These are phyloP conservation scores for Eupelmus urozonus DNA, from an alignment of 2,888 invertebrate genomes.

Conservation along the genomic window DNA sequence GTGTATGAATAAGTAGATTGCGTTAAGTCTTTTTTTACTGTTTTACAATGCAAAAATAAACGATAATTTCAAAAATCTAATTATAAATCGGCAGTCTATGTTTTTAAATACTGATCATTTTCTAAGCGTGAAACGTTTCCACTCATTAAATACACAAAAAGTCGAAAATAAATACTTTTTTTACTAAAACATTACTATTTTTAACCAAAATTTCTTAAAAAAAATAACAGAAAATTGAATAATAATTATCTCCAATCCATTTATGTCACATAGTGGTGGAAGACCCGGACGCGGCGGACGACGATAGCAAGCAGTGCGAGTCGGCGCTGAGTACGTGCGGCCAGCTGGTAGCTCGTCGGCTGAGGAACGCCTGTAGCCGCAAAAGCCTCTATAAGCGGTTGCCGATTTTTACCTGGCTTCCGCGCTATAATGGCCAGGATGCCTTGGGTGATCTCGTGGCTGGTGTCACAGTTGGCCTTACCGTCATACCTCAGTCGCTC, in stretches of 20 bases:
- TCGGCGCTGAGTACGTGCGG: slow-evolving; percentile 71
- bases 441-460: slow-evolving; percentile 93
- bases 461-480: slow-evolving; percentile 94
- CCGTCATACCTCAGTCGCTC: slow-evolving; percentile 94
- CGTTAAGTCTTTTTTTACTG: too few species aligned
- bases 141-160: too few species aligned
- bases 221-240: neutral
- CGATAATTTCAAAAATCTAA: too few species aligned
- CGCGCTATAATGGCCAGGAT: slow-evolving; percentile 85
- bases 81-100: too few species aligned
- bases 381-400: slow-evolving; percentile 86
- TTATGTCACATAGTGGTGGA: slow-evolving; percentile 68
- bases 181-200: too few species aligned
- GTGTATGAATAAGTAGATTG: too few species aligned
- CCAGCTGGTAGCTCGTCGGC: slow-evolving; percentile 77
- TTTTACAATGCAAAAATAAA: too few species aligned
- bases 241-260: neutral
- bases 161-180: too few species aligned
- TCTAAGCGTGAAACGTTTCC: too few species aligned
- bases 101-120: too few species aligned
- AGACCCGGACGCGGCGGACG: slow-evolving; percentile 51
- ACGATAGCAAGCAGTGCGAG: slow-evolving; percentile 64
- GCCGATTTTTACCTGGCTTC: slow-evolving; percentile 88
- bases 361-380: slow-evolving; percentile 80
- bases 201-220: too few species aligned